Percentiles rank a stretch among this genome's conserved stretches.
phyloP scores from a whole-genome alignment of 2,797 vertebrate species.

The Aldrovandia affinis region DNA sequence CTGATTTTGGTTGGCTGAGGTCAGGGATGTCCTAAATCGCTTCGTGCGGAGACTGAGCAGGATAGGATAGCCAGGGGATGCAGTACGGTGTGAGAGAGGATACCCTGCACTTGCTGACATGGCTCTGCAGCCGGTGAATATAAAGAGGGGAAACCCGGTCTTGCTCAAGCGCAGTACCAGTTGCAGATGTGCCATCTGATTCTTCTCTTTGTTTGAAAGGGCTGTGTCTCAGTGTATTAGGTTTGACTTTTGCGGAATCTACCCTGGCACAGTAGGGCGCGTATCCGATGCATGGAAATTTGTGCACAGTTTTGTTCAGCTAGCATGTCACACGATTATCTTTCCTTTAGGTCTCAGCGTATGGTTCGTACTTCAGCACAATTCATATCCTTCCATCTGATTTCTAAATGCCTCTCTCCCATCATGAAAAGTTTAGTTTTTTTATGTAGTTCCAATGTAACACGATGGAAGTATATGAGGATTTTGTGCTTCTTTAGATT shows the following conservation, averaged over 20 bases:
- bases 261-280: neutral
- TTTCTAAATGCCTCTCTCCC: neutral
- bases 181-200: neutral
- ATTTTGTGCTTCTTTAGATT: neutral
- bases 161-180: neutral
- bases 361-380: neutral
- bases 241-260: neutral
- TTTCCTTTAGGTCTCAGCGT: neutral
- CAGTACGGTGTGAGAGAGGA: neutral
- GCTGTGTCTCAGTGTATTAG: neutral
- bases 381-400: neutral
- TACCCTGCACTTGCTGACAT: neutral
- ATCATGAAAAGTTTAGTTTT: neutral
- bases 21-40: neutral
- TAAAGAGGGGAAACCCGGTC: neutral
- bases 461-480: neutral
- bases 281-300: neutral
- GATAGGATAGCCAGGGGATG: neutral
- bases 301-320: neutral
- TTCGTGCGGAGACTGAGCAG: neutral
- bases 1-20: neutral
- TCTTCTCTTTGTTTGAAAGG: neutral
- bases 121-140: neutral
- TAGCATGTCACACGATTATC: neutral
- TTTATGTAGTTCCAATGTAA: neutral